Conservation (phyloP, 2,113 vertebrate genomes). For the Myotis brandtii region DNA sequence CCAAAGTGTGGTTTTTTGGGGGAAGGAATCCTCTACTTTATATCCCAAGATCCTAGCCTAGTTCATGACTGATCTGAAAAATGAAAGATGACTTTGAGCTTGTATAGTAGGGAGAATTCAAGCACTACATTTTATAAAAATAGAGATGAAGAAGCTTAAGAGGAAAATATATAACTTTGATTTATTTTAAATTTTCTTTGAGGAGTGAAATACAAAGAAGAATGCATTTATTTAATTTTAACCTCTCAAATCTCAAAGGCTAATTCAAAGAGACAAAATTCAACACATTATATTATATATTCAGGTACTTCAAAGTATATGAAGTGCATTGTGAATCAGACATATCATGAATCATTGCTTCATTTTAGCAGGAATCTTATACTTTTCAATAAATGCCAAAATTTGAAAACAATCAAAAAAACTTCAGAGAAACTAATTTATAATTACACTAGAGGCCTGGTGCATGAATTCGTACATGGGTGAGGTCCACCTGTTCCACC, state of each 20-base stretch:
- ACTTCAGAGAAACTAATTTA: not conserved
- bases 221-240: constrained; percentile 42
- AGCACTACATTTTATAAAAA: not conserved
- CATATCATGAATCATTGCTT: not conserved
- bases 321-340: not conserved
- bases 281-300: not conserved
- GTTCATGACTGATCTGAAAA: constrained; percentile 7
- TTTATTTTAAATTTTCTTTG: constrained; percentile 39
- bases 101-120: constrained; percentile 7
- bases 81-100: not conserved
- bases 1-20: not conserved
- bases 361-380: not conserved
- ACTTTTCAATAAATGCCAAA: not conserved
- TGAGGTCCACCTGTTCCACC: too few species aligned
- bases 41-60: not conserved
- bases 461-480: too few species aligned
- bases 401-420: not conserved
- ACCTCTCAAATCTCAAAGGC: not conserved
- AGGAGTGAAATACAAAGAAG: constrained; percentile 3
- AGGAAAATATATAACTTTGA: not conserved
- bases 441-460: not conserved
- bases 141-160: not conserved
- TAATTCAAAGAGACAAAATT: constrained; percentile 40
- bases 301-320: not conserved
- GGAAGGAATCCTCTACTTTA: not conserved